A percentile compares a stretch with the other conserved stretches of the same genome.
Evolutionary conservation across 2,113 vertebrate genomes (phyloP).

Genomic region (Trogon melanurus): DNA sequence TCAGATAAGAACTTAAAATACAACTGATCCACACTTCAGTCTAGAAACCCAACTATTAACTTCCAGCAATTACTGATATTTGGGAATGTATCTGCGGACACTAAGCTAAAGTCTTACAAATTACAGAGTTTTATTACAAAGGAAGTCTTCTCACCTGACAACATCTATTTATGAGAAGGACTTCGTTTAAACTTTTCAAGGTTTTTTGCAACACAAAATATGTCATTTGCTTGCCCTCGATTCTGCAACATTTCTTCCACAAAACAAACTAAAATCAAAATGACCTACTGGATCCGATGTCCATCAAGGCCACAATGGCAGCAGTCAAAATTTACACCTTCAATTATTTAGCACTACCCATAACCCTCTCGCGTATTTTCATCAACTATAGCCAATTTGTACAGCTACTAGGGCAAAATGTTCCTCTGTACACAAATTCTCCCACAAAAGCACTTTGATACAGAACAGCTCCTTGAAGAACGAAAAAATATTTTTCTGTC

Average conservation of each 20-base stretch:
- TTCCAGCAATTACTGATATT: neutral
- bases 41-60: neutral
- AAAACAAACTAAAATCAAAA: neutral
- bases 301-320: neutral
- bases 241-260: neutral
- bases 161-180: neutral
- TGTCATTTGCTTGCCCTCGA: neutral
- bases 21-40: neutral
- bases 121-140: neutral
- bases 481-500: neutral
- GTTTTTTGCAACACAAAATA: neutral
- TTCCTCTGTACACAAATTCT: neutral
- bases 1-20: slow-evolving; percentile 1
- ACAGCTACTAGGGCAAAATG: neutral
- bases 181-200: neutral
- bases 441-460: slow-evolving; percentile 4
- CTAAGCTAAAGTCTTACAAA: neutral
- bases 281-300: neutral
- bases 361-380: neutral
- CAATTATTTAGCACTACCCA: neutral
- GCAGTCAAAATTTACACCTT: neutral
- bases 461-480: neutral
- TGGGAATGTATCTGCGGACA: neutral
- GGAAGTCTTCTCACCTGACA: neutral
- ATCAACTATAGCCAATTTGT: neutral